phyloP scores from a whole-genome alignment of 2,888 invertebrate genomes.

The Steinernema hermaphroditum region DNA sequence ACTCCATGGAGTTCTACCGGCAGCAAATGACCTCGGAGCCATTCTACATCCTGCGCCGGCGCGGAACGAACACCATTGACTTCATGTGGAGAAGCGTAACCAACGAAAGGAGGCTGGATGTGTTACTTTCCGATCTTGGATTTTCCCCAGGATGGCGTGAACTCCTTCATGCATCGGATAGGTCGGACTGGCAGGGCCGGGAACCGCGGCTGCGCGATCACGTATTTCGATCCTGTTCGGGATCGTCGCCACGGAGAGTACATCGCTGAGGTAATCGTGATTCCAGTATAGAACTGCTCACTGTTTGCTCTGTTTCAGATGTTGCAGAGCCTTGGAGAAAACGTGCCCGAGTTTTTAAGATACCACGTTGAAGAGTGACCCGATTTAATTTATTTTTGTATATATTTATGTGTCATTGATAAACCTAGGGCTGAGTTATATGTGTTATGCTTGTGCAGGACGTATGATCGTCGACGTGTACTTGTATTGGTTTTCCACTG shows the following conservation, averaged over 20 bases:
- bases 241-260: not conserved
- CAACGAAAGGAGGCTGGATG: not conserved
- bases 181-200: not conserved
- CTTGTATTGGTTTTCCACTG: too few relatives aligned
- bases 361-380: too few relatives aligned
- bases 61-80: not conserved
- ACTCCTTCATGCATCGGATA: not conserved
- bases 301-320: too few relatives aligned
- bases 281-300: too few relatives aligned
- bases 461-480: too few relatives aligned
- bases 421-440: too few relatives aligned
- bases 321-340: too few relatives aligned
- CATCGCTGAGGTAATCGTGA: not conserved
- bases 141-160: not conserved
- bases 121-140: not conserved
- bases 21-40: not conserved
- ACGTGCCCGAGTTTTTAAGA: too few relatives aligned
- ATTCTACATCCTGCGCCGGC: not conserved
- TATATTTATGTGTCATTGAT: too few relatives aligned
- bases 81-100: not conserved
- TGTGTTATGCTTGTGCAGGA: too few relatives aligned
- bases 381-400: too few relatives aligned
- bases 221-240: not conserved
- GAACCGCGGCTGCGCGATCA: not conserved
- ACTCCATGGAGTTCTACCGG: not conserved